Conservation (phyloP, 2,888 invertebrate genomes). For the Dolichopus griseipennis region DNA sequence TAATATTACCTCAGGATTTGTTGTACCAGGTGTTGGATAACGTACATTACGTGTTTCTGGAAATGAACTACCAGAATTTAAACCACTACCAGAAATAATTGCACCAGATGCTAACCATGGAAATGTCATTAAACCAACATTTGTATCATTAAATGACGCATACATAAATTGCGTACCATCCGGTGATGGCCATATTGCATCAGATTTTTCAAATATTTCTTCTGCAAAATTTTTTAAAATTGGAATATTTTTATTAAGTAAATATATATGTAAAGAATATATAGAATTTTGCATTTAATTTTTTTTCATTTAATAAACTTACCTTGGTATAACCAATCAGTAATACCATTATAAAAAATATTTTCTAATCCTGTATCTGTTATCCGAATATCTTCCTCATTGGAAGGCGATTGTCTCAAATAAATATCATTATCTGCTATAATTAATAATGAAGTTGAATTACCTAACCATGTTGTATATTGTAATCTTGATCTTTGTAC, state of each 20-base stretch:
- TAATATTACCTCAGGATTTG: conserved; percentile 75
- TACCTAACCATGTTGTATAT: conserved; percentile 74
- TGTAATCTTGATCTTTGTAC: conserved; percentile 66
- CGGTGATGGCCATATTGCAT: conserved; percentile 79
- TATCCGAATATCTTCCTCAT: conserved; percentile 58
- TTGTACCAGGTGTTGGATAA: conserved; percentile 81
- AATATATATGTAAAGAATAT: neutral
- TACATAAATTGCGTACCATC: conserved; percentile 77
- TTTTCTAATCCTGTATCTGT: conserved; percentile 72
- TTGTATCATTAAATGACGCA: conserved; percentile 76
- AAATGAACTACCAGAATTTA: conserved; percentile 55
- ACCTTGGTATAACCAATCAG: conserved; percentile 97
- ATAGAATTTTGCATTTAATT: neutral
- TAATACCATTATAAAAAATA: conserved; percentile 81
- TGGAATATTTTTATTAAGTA: neutral
- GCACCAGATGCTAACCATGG: conserved; percentile 71
- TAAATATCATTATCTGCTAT: conserved; percentile 85
- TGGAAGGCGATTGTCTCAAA: conserved; percentile 63
- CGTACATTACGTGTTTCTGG: conserved; percentile 70
- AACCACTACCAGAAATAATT: conserved; percentile 51
- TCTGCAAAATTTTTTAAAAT: conserved; percentile 51
- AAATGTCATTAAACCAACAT: conserved; percentile 66
- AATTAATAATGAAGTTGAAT: conserved; percentile 66
- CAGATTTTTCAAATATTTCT: conserved; percentile 72
- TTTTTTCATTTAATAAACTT: conserved; percentile 24